These are phyloP conservation scores for Brachylomia viminalis DNA, from an alignment of 2,888 invertebrate genomes.

Conservation along the genomic window DNA sequence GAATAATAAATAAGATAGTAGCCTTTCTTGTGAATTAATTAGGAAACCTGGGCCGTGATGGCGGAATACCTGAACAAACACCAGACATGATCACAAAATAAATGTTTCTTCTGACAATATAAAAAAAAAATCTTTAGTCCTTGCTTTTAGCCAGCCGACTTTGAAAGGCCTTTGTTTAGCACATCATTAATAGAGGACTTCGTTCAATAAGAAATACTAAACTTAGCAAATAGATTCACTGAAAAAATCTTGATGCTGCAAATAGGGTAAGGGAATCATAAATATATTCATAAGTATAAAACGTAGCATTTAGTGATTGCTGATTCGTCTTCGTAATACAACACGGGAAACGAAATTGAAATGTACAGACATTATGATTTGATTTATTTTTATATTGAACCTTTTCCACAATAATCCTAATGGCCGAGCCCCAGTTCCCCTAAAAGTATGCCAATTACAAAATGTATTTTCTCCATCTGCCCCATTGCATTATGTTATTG, in stretches of 20 bases:
- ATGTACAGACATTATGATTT: conserved; percentile 22
- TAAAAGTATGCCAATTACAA: conserved; percentile 43
- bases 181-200: not conserved
- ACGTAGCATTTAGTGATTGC: not conserved
- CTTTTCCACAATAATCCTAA: conserved; percentile 25
- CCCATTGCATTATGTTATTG: not conserved
- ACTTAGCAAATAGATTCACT: not conserved
- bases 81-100: not conserved
- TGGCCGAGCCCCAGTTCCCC: conserved; percentile 3
- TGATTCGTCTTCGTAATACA: conserved; percentile 1
- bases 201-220: not conserved
- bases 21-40: not conserved
- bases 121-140: not conserved
- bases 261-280: not conserved
- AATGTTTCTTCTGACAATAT: not conserved
- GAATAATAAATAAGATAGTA: too few species aligned
- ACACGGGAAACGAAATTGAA: conserved; percentile 9
- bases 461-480: conserved; percentile 39
- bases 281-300: not conserved
- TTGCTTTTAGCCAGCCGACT: not conserved
- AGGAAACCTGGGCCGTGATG: too few species aligned
- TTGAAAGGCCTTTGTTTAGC: not conserved
- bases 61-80: too few species aligned
- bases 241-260: not conserved
- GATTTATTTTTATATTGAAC: conserved; percentile 26